Percentiles rank a stretch among this genome's conserved stretches.
These are phyloP conservation scores for Hycleus phaleratus DNA, from an alignment of 1,140 invertebrate species.

Conservation along the genomic window DNA sequence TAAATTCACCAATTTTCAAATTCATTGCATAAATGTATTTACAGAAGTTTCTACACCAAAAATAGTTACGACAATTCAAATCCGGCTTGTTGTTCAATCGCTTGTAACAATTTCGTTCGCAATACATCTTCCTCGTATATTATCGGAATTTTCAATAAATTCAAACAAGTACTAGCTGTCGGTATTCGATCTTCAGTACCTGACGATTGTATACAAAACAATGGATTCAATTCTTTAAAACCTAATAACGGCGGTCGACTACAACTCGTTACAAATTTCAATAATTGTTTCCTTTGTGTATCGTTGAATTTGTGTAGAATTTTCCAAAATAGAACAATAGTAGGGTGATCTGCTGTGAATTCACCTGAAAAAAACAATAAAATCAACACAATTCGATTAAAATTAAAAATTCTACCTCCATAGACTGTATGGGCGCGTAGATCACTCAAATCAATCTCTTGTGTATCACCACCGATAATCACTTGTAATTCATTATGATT, in stretches of 20 bases:
- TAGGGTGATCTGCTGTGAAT: constrained; percentile 71
- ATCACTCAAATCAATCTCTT: constrained; percentile 87
- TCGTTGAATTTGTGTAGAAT: constrained; percentile 79
- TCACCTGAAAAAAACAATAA: constrained; percentile 54
- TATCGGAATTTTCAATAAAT: constrained; percentile 91
- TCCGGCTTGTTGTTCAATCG: constrained; percentile 89
- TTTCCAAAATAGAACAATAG: constrained; percentile 74
- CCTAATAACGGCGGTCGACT: constrained; percentile 94
- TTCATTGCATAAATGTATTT: too few species aligned
- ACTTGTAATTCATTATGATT: constrained; percentile 91
- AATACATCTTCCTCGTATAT: constrained; percentile 72
- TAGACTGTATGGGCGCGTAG: constrained; percentile 79
- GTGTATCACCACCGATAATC: constrained; percentile 86
- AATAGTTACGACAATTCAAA: constrained; percentile 83
- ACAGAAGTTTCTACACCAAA: too few species aligned
- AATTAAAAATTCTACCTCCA: constrained; percentile 44
- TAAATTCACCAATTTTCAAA: too few species aligned
- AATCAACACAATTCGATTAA: not conserved
- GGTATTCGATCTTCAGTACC: constrained; percentile 82
- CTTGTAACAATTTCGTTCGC: constrained; percentile 81
- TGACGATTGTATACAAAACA: constrained; percentile 89
- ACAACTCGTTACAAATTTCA: constrained; percentile 97
- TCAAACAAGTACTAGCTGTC: constrained; percentile 95
- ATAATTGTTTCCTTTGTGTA: constrained; percentile 72
- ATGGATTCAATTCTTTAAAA: constrained; percentile 92